A percentile compares a stretch with the other conserved stretches of the same genome.
These are phyloP conservation scores for Corella eumyota DNA, from an alignment of 23 tunicate genomes.

Conservation along the genomic window DNA sequence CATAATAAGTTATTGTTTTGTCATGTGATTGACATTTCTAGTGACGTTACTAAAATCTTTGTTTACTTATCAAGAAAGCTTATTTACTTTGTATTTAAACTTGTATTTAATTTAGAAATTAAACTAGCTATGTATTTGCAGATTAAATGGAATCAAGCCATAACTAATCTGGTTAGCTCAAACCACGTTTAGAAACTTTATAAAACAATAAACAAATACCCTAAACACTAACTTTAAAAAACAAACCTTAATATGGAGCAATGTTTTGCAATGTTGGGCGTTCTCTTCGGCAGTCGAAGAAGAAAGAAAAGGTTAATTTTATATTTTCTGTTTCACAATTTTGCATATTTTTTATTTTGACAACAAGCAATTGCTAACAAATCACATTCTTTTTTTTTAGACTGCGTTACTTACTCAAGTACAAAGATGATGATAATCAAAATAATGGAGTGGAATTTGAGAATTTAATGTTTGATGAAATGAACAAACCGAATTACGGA, in stretches of 20 bases:
- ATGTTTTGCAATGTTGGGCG: slow-evolving; percentile 62
- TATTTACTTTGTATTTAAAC: no score
- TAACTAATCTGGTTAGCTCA: no score
- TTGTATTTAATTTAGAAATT: no score
- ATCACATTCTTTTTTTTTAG: slow-evolving; percentile 7
- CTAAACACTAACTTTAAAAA: no score
- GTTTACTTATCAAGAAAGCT: no score
- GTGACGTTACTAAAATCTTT: no score
- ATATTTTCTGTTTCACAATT: neutral
- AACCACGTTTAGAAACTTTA: no score
- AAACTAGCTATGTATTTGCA: no score
- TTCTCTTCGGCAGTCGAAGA: slow-evolving; percentile 42
- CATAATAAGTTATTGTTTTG: no score
- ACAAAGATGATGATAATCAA: slow-evolving; percentile 34
- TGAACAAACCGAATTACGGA: slow-evolving; percentile 47
- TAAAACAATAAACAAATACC: no score
- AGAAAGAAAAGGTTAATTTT: slow-evolving; percentile 15
- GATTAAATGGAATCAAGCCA: no score
- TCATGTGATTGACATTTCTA: no score
- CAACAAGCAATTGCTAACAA: neutral
- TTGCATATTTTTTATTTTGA: neutral
- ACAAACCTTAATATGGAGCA: slow-evolving; percentile 51
- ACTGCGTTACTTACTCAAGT: slow-evolving; percentile 51
- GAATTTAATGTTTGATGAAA: slow-evolving; percentile 61
- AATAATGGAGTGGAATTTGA: slow-evolving; percentile 78